Conservation (phyloP, 2,888 invertebrate species). For the Drosophila mercatorum region DNA sequence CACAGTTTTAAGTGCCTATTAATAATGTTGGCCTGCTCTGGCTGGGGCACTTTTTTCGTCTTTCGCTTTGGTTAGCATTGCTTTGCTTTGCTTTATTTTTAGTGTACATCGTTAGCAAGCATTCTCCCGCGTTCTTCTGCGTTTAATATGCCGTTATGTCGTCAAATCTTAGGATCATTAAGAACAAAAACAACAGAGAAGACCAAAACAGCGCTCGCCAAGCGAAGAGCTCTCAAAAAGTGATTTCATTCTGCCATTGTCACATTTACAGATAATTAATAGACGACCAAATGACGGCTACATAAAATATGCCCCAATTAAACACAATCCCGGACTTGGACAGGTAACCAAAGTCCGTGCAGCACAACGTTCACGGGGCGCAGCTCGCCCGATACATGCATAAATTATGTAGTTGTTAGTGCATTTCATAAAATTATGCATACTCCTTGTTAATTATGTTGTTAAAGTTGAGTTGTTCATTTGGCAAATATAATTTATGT, state of each 20-base stretch:
- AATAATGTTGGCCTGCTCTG: constrained; percentile 68
- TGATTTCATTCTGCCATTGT: constrained; percentile 50
- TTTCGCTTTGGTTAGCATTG: constrained; percentile 11
- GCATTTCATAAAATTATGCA: constrained; percentile 38
- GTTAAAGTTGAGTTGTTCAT: constrained; percentile 46
- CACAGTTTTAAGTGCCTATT: constrained; percentile 73
- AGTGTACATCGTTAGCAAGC: constrained; percentile 62
- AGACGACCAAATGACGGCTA: constrained; percentile 53
- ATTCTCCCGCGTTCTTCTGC: constrained; percentile 47
- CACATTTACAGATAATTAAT: constrained; percentile 66
- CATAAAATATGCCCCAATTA: constrained; percentile 65
- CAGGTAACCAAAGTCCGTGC: constrained; percentile 21
- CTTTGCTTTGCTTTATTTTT: constrained; percentile 67
- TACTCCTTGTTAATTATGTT: constrained; percentile 56
- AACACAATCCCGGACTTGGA: constrained; percentile 27
- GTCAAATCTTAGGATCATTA: constrained; percentile 75
- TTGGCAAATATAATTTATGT: constrained; percentile 41
- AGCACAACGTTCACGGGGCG: background rate
- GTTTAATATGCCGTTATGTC: constrained; percentile 75
- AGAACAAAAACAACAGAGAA: constrained; percentile 48
- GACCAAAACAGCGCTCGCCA: constrained; percentile 6
- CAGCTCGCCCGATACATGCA: constrained; percentile 14
- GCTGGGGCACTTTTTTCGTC: constrained; percentile 50
- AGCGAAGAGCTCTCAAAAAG: constrained; percentile 36
- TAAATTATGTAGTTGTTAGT: constrained; percentile 26